phyloP scores from a whole-genome alignment of 1,140 invertebrate species.

The Papilio glaucus region DNA sequence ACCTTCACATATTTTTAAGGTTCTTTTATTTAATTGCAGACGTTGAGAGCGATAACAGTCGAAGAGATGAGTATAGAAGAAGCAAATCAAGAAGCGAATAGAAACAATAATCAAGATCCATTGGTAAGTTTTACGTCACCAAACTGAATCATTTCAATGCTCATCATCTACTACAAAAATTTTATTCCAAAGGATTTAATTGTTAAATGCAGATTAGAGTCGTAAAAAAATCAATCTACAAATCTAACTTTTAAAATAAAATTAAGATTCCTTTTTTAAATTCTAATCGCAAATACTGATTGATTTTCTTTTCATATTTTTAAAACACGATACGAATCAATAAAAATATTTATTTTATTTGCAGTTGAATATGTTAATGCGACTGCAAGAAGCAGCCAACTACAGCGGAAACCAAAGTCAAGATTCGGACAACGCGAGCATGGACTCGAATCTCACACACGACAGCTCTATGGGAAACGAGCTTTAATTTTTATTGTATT shows the following conservation, averaged over 20 bases:
- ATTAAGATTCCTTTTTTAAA: no score
- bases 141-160: not conserved
- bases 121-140: conserved; percentile 85
- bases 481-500: conserved; percentile 56
- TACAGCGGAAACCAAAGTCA: conserved; percentile 93
- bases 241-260: no score
- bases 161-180: no score
- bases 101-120: conserved; percentile 86
- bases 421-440: conserved; percentile 91
- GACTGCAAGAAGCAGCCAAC: conserved; percentile 96
- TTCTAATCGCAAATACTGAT: no score
- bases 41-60: conserved; percentile 84
- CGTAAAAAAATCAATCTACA: no score
- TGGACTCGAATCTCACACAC: conserved; percentile 89
- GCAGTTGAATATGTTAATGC: conserved; percentile 96
- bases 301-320: no score
- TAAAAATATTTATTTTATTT: conserved; percentile 54
- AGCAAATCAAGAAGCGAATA: conserved; percentile 69
- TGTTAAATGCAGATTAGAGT: no score
- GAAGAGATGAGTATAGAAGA: conserved; percentile 87
- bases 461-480: conserved; percentile 86
- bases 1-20: not conserved
- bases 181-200: no score
- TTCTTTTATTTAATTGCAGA: conserved; percentile 66
- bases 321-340: no score